Evolutionary conservation across 2,113 vertebrate genomes (phyloP).

Genomic region (Sceloporus undulatus): DNA sequence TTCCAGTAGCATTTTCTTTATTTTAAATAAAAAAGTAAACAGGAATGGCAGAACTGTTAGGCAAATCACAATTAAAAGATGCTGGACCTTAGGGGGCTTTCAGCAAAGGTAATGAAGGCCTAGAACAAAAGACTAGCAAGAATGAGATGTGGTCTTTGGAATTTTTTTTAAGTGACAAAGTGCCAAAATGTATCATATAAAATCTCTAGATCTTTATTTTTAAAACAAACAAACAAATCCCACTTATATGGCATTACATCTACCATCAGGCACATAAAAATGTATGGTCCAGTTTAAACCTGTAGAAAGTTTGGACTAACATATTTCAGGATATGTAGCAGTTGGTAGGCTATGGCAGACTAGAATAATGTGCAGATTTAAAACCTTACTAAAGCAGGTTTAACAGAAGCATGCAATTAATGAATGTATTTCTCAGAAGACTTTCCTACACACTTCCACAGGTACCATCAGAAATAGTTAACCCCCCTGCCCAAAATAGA

Average conservation of each 20-base stretch:
- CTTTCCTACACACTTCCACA: background rate
- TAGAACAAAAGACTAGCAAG: background rate
- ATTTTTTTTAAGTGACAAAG: slow-evolving; percentile 21
- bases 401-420: background rate
- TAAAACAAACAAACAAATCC: background rate
- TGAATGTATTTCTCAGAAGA: background rate
- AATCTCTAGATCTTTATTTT: background rate
- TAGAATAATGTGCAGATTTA: background rate
- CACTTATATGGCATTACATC: background rate
- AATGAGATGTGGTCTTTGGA: background rate
- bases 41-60: background rate
- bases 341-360: background rate
- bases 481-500: background rate
- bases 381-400: background rate
- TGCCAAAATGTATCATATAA: slow-evolving; percentile 7
- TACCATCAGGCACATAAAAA: background rate
- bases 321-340: background rate
- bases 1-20: background rate
- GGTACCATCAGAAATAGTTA: background rate
- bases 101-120: background rate
- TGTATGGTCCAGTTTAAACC: background rate
- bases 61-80: slow-evolving; percentile 8
- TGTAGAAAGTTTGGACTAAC: background rate
- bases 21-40: background rate
- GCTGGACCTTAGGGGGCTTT: background rate